Percentiles rank a stretch among this genome's conserved stretches.
phyloP scores from a whole-genome alignment of 1,140 invertebrate species.

The Pseudomyrmex pallidus region DNA sequence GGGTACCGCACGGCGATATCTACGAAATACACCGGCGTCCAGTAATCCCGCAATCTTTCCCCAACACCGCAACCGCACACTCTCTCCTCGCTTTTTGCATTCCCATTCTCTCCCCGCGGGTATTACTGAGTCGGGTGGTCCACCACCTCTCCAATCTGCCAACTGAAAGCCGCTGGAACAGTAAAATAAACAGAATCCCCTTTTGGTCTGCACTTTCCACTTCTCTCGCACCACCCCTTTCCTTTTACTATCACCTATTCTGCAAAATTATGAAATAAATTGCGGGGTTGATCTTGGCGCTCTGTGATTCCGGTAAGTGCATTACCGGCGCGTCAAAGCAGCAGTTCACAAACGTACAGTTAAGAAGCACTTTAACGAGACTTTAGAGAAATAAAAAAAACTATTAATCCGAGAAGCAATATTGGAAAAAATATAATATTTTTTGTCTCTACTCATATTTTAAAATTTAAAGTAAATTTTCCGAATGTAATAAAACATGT shows the following conservation, averaged over 20 bases:
- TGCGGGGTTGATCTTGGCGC: slow-evolving; percentile 32
- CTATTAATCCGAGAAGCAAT: not conserved
- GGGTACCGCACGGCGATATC: slow-evolving; percentile 50
- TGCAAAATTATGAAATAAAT: slow-evolving; percentile 54
- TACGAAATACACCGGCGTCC: slow-evolving; percentile 56
- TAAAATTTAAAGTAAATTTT: no score
- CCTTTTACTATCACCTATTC: slow-evolving; percentile 8
- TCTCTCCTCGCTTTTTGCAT: slow-evolving; percentile 37
- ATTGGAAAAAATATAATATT: no score
- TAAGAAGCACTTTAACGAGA: not conserved
- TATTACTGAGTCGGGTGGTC: slow-evolving; percentile 34
- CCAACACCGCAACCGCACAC: slow-evolving; percentile 42
- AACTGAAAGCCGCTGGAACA: slow-evolving; percentile 27
- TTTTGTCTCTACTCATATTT: no score
- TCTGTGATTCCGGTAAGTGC: not conserved
- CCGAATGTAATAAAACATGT: no score
- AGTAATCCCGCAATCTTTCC: slow-evolving; percentile 70
- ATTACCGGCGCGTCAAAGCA: slow-evolving; percentile 1
- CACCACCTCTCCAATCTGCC: slow-evolving; percentile 47
- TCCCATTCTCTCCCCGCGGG: slow-evolving; percentile 8
- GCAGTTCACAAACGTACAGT: slow-evolving; percentile 5
- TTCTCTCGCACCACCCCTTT: not conserved
- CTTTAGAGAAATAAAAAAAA: not conserved
- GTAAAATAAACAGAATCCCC: slow-evolving; percentile 56
- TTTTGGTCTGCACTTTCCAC: not conserved